Conservation (phyloP, 2,888 invertebrate genomes). For the Schizotus pectinicornis region DNA sequence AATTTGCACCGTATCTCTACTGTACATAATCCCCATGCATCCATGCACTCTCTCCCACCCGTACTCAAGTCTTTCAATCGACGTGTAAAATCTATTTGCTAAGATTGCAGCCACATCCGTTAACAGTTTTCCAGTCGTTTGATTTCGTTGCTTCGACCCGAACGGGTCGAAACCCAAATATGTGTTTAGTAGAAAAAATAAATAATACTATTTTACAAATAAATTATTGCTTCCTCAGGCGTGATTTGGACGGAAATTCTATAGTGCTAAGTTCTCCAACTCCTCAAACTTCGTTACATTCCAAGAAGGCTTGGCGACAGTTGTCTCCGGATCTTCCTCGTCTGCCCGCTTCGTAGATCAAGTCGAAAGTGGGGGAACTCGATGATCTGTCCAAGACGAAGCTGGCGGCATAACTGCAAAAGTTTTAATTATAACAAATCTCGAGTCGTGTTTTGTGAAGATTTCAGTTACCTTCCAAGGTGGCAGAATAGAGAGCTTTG, state of each 20-base stretch:
- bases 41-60: slow-evolving; percentile 8
- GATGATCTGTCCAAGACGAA: slow-evolving; percentile 81
- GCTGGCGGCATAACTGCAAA: slow-evolving; percentile 81
- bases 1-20: slow-evolving; percentile 17
- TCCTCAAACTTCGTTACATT: slow-evolving; percentile 86
- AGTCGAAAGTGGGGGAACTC: slow-evolving; percentile 74
- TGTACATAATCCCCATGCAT: slow-evolving; percentile 23
- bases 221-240: slow-evolving; percentile 15
- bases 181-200: slow-evolving; percentile 4
- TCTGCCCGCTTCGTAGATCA: slow-evolving; percentile 84
- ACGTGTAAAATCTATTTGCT: neutral
- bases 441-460: neutral
- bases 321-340: slow-evolving; percentile 85
- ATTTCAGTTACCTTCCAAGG: slow-evolving; percentile 78
- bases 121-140: slow-evolving; percentile 24
- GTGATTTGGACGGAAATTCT: neutral
- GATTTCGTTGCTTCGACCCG: slow-evolving; percentile 16
- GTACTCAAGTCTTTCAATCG: slow-evolving; percentile 12
- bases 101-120: slow-evolving; percentile 20
- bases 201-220: slow-evolving; percentile 33
- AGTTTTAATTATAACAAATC: slow-evolving; percentile 14
- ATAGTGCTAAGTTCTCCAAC: neutral
- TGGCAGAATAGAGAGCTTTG: slow-evolving; percentile 89
- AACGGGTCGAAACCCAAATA: slow-evolving; percentile 12
- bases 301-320: slow-evolving; percentile 82